A percentile compares a stretch with the other conserved stretches of the same genome.
These are phyloP conservation scores for Campoletis sonorensis DNA, from an alignment of 1,140 invertebrate species.

Conservation along the genomic window DNA sequence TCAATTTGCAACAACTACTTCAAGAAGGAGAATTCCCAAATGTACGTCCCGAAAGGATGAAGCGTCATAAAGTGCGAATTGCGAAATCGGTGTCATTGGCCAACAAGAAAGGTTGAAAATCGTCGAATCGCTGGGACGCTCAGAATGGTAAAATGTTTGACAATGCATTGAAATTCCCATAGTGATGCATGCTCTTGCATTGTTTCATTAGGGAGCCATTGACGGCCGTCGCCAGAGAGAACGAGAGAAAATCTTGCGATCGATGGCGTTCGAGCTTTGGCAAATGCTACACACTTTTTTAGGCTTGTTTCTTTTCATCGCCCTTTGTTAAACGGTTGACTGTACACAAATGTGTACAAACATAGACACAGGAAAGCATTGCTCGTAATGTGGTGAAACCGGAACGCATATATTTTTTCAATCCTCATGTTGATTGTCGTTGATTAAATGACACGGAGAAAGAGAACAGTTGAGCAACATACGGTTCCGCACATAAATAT, in stretches of 20 bases:
- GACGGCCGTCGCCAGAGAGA: slow-evolving; percentile 41
- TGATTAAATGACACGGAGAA: slow-evolving; percentile 57
- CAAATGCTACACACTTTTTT: slow-evolving; percentile 46
- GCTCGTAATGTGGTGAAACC: slow-evolving; percentile 31
- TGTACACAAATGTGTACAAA: not conserved
- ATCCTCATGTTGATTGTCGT: slow-evolving; percentile 50
- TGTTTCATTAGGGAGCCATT: slow-evolving; percentile 63
- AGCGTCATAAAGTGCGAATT: slow-evolving; percentile 20
- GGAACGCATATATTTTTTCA: slow-evolving; percentile 56
- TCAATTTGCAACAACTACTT: not conserved
- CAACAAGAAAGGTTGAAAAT: slow-evolving; percentile 21
- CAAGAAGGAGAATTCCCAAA: not conserved
- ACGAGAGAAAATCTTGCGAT: slow-evolving; percentile 20
- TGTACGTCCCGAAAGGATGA: not conserved
- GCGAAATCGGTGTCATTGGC: slow-evolving; percentile 30
- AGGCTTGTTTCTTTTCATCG: not conserved
- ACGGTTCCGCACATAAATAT: slow-evolving; percentile 54
- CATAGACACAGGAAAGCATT: not conserved
- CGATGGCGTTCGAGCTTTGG: slow-evolving; percentile 20
- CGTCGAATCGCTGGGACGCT: not conserved
- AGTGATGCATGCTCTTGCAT: slow-evolving; percentile 50
- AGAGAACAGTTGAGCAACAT: slow-evolving; percentile 50
- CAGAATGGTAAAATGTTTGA: not conserved
- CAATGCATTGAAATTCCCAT: slow-evolving; percentile 31
- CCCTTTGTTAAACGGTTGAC: not conserved